Evolutionary conservation across 2,113 vertebrate genomes (phyloP).

Genomic region (Coptodon rendalli): DNA sequence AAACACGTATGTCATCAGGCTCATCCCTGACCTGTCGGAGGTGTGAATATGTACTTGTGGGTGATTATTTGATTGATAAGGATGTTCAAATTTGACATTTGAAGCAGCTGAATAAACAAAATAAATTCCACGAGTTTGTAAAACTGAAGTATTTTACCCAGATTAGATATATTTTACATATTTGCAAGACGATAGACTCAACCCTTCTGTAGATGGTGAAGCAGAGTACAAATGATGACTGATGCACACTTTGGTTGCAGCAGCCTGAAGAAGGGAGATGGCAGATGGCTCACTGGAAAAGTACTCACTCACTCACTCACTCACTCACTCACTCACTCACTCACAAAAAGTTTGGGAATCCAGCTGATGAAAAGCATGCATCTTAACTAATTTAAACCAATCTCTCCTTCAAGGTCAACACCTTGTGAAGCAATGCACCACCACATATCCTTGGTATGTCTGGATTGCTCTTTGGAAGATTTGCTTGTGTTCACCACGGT

Average conservation of each 20-base stretch:
- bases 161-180: background rate
- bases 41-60: background rate
- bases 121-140: background rate
- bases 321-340: background rate
- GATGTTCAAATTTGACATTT: background rate
- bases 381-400: background rate
- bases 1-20: slow-evolving; percentile 40
- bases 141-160: background rate
- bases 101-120: background rate
- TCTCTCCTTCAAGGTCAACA: background rate
- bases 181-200: background rate
- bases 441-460: background rate
- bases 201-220: background rate
- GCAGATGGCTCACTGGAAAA: background rate
- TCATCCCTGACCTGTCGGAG: background rate
- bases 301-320: background rate
- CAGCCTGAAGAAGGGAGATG: background rate
- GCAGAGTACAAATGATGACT: background rate
- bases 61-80: background rate
- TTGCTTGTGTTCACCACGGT: background rate
- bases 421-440: background rate
- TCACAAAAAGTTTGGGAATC: background rate
- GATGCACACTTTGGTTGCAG: background rate
- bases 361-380: background rate
- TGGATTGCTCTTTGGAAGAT: background rate